Conservation (phyloP, 2,113 vertebrate species). For the Nothobranchius furzeri region DNA sequence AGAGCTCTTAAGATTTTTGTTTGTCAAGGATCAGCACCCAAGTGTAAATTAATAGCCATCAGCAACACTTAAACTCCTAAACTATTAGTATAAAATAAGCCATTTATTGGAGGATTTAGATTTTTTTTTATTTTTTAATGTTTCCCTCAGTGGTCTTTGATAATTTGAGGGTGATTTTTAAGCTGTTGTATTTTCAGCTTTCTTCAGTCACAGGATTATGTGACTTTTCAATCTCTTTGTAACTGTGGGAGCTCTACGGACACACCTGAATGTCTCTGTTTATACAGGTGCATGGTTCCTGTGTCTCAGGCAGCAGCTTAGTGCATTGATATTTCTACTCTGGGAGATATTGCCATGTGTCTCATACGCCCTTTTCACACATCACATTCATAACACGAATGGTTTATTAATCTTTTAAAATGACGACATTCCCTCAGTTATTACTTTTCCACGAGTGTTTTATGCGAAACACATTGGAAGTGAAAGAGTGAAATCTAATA, state of each 20-base stretch:
- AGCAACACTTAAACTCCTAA: conserved; percentile 23
- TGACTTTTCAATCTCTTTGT: conserved; percentile 52
- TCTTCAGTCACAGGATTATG: conserved; percentile 21
- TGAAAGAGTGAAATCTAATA: neutral
- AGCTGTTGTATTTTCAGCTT: conserved; percentile 1
- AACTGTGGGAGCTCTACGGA: conserved; percentile 51
- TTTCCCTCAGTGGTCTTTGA: conserved; percentile 41
- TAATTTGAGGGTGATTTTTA: conserved; percentile 33
- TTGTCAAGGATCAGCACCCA: conserved; percentile 44
- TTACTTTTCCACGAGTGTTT: neutral
- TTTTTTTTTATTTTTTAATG: conserved; percentile 36
- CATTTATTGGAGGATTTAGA: conserved; percentile 4
- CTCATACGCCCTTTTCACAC: conserved; percentile 19
- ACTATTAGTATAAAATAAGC: conserved; percentile 11
- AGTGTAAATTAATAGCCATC: conserved; percentile 44
- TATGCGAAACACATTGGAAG: neutral
- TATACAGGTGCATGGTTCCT: conserved; percentile 89
- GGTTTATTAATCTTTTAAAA: neutral
- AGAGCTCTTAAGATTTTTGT: conserved; percentile 30
- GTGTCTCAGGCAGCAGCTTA: conserved; percentile 89
- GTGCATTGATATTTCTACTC: conserved; percentile 87
- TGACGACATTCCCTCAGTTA: neutral
- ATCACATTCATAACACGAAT: neutral
- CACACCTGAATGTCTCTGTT: conserved; percentile 91
- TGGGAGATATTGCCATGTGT: conserved; percentile 89